phyloP scores from a whole-genome alignment of 2,113 vertebrate species.

The Choloepus hoffmanni region DNA sequence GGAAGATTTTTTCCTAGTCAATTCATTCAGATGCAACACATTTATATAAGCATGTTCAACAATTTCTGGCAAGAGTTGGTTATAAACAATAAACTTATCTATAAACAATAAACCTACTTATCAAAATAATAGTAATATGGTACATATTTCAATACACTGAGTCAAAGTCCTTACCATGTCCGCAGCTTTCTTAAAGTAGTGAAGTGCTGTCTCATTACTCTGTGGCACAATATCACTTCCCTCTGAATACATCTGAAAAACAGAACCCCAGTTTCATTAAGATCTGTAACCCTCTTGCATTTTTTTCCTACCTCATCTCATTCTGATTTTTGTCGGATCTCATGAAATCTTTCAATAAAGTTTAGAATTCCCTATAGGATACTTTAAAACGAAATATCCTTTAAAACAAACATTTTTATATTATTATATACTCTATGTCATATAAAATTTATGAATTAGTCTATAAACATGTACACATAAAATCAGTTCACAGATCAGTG shows the following conservation, averaged over 20 bases:
- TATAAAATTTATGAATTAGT: neutral
- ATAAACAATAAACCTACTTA: neutral
- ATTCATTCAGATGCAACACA: constrained; percentile 39
- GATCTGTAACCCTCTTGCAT: neutral
- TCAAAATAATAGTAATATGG: neutral
- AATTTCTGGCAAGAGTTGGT: neutral
- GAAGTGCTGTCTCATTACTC: constrained; percentile 97
- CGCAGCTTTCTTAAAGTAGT: constrained; percentile 98
- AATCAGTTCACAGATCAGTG: neutral
- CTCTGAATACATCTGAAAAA: constrained; percentile 97
- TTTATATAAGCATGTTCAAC: constrained; percentile 2
- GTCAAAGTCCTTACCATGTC: constrained; percentile 92
- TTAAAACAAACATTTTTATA: neutral
- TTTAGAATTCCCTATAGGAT: neutral
- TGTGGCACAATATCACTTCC: constrained; percentile 96
- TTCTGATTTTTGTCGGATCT: neutral
- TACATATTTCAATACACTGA: neutral
- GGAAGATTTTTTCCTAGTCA: neutral
- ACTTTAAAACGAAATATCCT: constrained; percentile 56
- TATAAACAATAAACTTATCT: neutral
- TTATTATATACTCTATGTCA: neutral
- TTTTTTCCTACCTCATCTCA: neutral
- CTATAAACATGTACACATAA: neutral
- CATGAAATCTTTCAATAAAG: neutral
- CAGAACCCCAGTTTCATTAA: constrained; percentile 66